A percentile compares a stretch with the other conserved stretches of the same genome.
phyloP scores from a whole-genome alignment of 92 coral and sea anemone genomes.

The Micromussa lordhowensis region DNA sequence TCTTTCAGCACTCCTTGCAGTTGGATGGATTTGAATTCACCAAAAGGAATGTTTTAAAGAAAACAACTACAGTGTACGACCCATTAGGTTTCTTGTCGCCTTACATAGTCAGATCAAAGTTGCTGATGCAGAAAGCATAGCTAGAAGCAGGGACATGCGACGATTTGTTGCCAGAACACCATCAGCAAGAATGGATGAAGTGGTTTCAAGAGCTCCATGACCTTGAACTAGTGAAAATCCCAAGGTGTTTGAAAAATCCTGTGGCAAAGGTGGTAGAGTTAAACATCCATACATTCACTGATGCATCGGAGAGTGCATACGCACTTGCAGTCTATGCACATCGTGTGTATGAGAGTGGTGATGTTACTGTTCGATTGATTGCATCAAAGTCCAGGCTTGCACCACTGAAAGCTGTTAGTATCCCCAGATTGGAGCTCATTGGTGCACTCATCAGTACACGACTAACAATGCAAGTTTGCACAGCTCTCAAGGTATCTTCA shows the following conservation, averaged over 20 bases:
- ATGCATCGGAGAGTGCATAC: conserved; percentile 72
- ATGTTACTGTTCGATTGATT: conserved; percentile 31
- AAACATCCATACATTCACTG: conserved; percentile 55
- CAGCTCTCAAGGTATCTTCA: conserved; percentile 34
- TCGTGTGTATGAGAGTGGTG: conserved; percentile 43
- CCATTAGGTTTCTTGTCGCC: conserved; percentile 34
- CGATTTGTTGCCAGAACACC: conserved; percentile 28
- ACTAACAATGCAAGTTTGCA: conserved; percentile 47
- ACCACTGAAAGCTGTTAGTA: conserved; percentile 71
- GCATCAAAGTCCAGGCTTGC: conserved; percentile 72
- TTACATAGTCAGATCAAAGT: conserved; percentile 16
- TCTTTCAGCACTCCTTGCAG: conserved; percentile 37
- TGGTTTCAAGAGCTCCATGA: conserved; percentile 28
- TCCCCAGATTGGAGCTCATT: conserved; percentile 58
- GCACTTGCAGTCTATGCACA: conserved; percentile 49
- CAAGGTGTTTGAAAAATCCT: conserved; percentile 41
- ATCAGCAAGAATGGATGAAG: conserved; percentile 26
- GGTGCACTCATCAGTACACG: conserved; percentile 52
- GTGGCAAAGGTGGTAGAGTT: background rate
- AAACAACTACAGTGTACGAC: conserved; percentile 44
- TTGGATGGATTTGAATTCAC: conserved; percentile 33
- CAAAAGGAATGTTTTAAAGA: conserved; percentile 36
- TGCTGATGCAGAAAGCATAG: conserved; percentile 52
- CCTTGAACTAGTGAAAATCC: conserved; percentile 41
- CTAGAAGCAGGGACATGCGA: conserved; percentile 36